Base-by-base conservation (phyloP, 2,888 invertebrate species). In the Pachycephus smyrnensis region DNA sequence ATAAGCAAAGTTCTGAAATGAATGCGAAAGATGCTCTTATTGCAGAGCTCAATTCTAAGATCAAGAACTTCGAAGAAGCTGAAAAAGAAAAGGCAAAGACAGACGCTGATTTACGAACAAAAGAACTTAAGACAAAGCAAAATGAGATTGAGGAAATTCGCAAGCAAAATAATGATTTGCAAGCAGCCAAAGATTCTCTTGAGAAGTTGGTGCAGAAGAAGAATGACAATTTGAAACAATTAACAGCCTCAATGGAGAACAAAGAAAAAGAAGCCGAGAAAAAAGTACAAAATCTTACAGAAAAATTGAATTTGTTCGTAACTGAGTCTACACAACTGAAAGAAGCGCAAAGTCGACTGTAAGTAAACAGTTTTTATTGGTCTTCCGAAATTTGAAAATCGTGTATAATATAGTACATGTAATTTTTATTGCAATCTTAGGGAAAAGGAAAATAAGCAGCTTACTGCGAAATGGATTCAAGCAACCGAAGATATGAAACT, bases 21-120 rank as follows among this genome's bases (percentile, higher is more conserved):
- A 92, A 92, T 87, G 92, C 92, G 0, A 93, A 93, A 84, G 83
- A 90, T 83, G 92, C 92, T 88, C 90, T 92, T 36, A 88, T 93
- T 6, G 84, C 81, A 76, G 93, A 93, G 89, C 93, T 94, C 87
- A 93, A 93, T 83, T 91, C 92, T 2, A 93, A 94, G 90, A 88
- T 93, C 40, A 82, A 87, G 37, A 89, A 91, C 85, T 85, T 92
- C 12, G 92, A 89, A 80, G 92, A 92, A 75, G 3, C 90, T 88
- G 82, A 92, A 92, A 90, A 86, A 87, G 92, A 88, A 77, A 87
- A 86, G 75, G 80, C 82, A 12, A 82, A 80, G 11, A 80, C 81
- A 12, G 84, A 84, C 37, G 84, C 85, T 71, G 85, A 85, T 32
- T 76, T 86, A 31, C 84, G 84, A 74, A 87, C 85, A 69, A 89